These are phyloP conservation scores for Phoxinus phoxinus DNA, from an alignment of 2,113 vertebrate genomes.

Conservation along the genomic window DNA sequence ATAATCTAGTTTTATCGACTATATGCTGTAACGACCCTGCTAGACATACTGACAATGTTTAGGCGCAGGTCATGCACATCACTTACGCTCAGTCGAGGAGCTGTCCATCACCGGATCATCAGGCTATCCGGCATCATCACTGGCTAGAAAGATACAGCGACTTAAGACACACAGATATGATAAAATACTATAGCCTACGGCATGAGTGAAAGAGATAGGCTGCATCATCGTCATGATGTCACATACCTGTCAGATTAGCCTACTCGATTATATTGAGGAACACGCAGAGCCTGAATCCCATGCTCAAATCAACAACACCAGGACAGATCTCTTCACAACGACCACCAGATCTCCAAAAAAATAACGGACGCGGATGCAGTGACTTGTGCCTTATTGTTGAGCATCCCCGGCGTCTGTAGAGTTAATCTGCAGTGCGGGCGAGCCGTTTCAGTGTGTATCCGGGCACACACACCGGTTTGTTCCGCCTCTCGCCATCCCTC, in stretches of 20 bases:
- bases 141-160: neutral
- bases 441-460: conserved; percentile 79
- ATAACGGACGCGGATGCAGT: conserved; percentile 27
- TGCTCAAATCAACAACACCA: neutral
- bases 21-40: neutral
- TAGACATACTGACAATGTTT: conserved; percentile 1
- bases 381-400: conserved; percentile 67
- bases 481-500: conserved; percentile 70
- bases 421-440: conserved; percentile 87
- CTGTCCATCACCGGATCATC: conserved; percentile 39
- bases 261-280: conserved; percentile 1
- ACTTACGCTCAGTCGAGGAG: conserved; percentile 36
- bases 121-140: conserved; percentile 5
- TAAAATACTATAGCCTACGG: neutral
- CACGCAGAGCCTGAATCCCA: neutral
- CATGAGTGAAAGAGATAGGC: neutral
- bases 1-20: neutral
- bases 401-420: conserved; percentile 70
- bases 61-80: conserved; percentile 20
- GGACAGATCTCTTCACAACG: neutral
- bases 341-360: neutral
- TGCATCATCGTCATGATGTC: conserved; percentile 48
- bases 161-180: neutral
- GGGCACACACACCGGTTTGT: conserved; percentile 81
- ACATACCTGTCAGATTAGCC: conserved; percentile 51